Base-by-base conservation (phyloP, 2,888 invertebrate genomes). In the Erebia epiphron region DNA sequence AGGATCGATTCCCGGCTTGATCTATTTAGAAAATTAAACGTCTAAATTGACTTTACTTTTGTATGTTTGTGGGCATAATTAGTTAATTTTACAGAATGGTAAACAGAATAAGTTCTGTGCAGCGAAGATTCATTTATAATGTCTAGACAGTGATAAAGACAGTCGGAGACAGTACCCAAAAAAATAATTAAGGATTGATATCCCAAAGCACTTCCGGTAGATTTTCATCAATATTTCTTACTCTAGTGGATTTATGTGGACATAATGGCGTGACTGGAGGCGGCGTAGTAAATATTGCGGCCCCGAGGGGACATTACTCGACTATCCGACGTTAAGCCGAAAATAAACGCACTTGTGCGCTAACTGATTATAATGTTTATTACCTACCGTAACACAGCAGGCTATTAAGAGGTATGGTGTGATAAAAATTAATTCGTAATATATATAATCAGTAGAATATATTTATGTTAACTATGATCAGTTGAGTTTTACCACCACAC, bases 221-320 rank as follows among this genome's bases (percentile, higher is more conserved):
- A 26, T 63, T 63, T 26, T 61, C 43, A 52, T 64, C 64, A 64
- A 64, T 64, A 54, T 64, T 64, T 64, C 64, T 52, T 21, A 52
- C 64, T 64, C 16, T 35, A 54, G 35, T 16, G 64, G 64, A 64
- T 64, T 64, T 52, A 64, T 64, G 52, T 41, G 52, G 64, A 64
- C 64, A 54, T 54, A 54, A 64, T 64, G 35, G 64, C 64, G 54
- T 64, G 13, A 41, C 64, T 54, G 35, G 52, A 64, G 54, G 64
- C 64, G 52, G 1, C 16, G 64, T 41, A 64, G 54, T 64, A 41
- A 64, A 64, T 64, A 54, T 35, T 13, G 64, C 54, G 26, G 62
- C 62, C 52, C 52, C 52, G 16, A 26, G 64, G 63, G 64, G 64
- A 54, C 54, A 64, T 64, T 64, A 16, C 64, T 52, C 35, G 52